Conservation (phyloP, 2,888 invertebrate species). For the Chorisops tibialis region DNA sequence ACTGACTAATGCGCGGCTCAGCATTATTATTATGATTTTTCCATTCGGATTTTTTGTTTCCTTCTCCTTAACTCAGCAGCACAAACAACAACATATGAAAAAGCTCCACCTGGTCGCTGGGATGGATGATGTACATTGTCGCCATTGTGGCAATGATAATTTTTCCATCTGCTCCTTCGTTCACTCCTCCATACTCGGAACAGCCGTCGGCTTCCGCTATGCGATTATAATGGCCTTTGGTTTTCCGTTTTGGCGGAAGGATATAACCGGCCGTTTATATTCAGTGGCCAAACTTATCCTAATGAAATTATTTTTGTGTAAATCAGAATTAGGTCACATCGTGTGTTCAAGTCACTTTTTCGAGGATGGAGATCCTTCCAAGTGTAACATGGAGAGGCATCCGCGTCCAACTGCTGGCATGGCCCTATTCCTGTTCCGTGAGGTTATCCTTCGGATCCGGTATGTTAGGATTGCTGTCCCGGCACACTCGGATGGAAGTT, state of each 20-base stretch:
- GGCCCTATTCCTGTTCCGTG: neutral
- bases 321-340: constrained; percentile 14
- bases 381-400: neutral
- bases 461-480: neutral
- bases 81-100: too few species aligned
- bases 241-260: constrained; percentile 1
- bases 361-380: neutral
- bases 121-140: too few species aligned
- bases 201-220: too few species aligned
- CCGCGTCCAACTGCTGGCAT: neutral
- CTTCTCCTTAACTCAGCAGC: too few species aligned
- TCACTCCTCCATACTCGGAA: too few species aligned
- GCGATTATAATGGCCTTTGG: too few species aligned
- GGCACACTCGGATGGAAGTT: neutral
- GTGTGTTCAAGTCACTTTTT: neutral
- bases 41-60: too few species aligned
- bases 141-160: too few species aligned
- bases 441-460: neutral
- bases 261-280: constrained; percentile 8
- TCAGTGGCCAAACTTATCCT: constrained; percentile 13
- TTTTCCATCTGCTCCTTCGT: too few species aligned
- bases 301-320: constrained; percentile 10
- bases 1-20: too few species aligned
- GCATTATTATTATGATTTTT: too few species aligned
- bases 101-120: too few species aligned